phyloP scores from a whole-genome alignment of 2,888 invertebrate genomes.

The Luperina testacea region DNA sequence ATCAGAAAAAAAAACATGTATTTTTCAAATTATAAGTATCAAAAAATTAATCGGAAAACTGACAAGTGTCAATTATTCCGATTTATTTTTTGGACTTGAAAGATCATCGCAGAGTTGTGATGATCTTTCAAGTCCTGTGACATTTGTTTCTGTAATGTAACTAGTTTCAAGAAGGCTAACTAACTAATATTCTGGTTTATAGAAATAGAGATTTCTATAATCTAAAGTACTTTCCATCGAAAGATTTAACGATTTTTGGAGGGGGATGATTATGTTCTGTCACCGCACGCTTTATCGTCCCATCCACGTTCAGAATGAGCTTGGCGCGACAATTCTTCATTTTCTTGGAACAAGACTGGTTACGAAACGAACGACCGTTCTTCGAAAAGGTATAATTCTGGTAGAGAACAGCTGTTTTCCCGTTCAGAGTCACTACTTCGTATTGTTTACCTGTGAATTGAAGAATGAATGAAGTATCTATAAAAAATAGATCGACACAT shows the following conservation, averaged over 20 bases:
- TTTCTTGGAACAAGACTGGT: slow-evolving; percentile 61
- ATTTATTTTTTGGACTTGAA: too few relatives aligned
- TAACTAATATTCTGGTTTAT: too few relatives aligned
- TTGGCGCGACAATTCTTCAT: slow-evolving; percentile 61
- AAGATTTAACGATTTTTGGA: slow-evolving; percentile 39
- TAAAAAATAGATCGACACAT: background rate
- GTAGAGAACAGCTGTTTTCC: slow-evolving; percentile 23
- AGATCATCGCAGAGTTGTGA: too few relatives aligned
- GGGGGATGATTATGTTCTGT: slow-evolving; percentile 69
- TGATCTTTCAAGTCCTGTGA: too few relatives aligned
- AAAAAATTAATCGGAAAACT: too few relatives aligned
- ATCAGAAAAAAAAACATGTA: too few relatives aligned
- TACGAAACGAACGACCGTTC: slow-evolving; percentile 38
- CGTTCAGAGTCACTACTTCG: background rate
- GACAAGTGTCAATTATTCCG: too few relatives aligned
- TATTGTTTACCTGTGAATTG: background rate
- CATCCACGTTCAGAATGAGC: slow-evolving; percentile 60
- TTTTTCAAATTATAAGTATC: too few relatives aligned
- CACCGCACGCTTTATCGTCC: slow-evolving; percentile 49
- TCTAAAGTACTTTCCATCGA: slow-evolving; percentile 33
- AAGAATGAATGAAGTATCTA: background rate
- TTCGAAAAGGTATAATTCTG: slow-evolving; percentile 59
- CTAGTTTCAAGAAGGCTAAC: too few relatives aligned
- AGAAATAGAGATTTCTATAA: too few relatives aligned
- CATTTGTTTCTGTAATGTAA: too few relatives aligned